Evolutionary conservation across 2,888 invertebrate species (phyloP), one percentile per base, ranked within the genome.

Genomic region (Pammene fasciana): DNA sequence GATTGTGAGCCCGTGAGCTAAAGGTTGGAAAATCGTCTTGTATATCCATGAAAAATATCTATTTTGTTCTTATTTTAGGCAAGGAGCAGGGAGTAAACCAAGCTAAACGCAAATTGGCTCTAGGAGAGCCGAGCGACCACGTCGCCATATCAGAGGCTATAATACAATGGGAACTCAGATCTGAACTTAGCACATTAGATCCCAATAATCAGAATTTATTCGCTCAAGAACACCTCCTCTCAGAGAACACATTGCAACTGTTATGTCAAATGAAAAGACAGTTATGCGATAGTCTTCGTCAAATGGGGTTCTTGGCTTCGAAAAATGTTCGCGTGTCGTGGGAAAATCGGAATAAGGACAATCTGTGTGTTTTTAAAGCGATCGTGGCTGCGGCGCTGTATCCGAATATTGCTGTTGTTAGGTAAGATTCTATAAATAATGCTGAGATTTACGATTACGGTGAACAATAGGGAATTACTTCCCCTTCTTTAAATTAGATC

Each of bases 321-420:
- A 83, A 88, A 0, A 84, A 95, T 80, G 93, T 95, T 0, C 93
- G 90, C 59, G 90, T 94, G 52, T 18, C 74, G 0, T 89, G 89
- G 68, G 94, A 95, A 65, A 99, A 99, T 81, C 82, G 92, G 7
- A 97, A 98, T 85, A 95, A 96, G 0, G 80, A 92, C 5, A 97
- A 98, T 82, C 78, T 94, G 55, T 94, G 95, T 14, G 86, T 99
- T 52, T 93, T 99, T 26, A 96, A 97, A 82, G 97, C 98, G 2
- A 94, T 98, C 7, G 94, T 98, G 46, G 96, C 97, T 73, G 97
- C 97, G 7, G 96, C 98, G 13, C 91, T 99, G 7, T 99, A 97
- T 90, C 98, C 98, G 0, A 98, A 98, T 82, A 94, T 98, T 72
- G 97, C 95, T 0, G 90, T 93, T 74, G 90, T 95, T 54, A 93